Conservation (phyloP, 2,113 vertebrate genomes). For the Salvelinus sp. region DNA sequence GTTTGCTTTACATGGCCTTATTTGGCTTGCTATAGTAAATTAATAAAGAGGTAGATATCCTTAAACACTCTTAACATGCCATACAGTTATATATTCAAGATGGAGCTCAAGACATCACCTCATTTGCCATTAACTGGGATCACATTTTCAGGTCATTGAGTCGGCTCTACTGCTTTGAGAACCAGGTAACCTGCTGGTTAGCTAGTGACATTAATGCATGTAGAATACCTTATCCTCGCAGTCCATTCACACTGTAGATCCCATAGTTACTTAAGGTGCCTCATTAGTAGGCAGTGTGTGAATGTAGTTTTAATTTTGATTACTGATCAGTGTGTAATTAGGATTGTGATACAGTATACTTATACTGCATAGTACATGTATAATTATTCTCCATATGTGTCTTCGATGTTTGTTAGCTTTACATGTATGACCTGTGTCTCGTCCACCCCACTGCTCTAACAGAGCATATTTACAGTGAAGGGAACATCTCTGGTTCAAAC, state of each 20-base stretch:
- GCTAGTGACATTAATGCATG: neutral
- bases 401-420: neutral
- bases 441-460: neutral
- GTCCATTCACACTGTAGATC: neutral
- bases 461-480: neutral
- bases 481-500: neutral
- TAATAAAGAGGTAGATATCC: neutral
- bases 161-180: neutral
- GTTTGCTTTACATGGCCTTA: slow-evolving; percentile 21
- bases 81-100: neutral
- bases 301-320: neutral
- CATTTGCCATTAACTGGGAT: neutral
- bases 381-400: neutral
- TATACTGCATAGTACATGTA: neutral
- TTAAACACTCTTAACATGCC: too few species aligned
- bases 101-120: neutral
- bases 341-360: neutral
- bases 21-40: slow-evolving; percentile 21
- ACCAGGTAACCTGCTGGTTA: neutral
- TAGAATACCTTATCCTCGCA: neutral
- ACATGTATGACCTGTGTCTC: neutral
- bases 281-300: slow-evolving; percentile 10
- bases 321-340: neutral
- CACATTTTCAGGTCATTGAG: neutral
- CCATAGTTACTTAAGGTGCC: slow-evolving; percentile 24